Base-by-base conservation (phyloP, 2,888 invertebrate species). In the Synergus laeviventris region DNA sequence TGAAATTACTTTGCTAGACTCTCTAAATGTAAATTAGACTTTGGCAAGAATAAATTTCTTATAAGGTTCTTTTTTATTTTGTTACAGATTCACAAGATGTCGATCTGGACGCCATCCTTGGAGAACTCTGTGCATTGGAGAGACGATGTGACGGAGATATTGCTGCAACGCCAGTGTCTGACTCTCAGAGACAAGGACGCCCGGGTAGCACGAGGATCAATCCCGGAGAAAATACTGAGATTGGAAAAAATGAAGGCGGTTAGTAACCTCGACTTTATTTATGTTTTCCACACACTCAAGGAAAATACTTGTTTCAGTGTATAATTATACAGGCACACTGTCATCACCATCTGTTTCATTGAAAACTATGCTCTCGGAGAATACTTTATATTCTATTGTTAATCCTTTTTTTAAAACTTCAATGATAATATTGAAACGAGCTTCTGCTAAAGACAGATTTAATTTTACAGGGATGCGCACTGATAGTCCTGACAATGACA, bases 401-500 rank as follows among this genome's bases (percentile, higher is more conserved):
- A 49, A n/a, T 49, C 2, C 49, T n/a, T n/a, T 8, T n/a, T 49
- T 5, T 49, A n/a, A n/a, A 49, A 49, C 49, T 4, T 56, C 11
- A 56, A 56, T 21, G 11, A 18, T 18, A 11, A 54, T 56, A 21
- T 56, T 21, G 12, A 21, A 56, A 21, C 12, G 56, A 56, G 4
- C 21, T 8, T 18, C 21, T 56, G 56, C 56, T 56, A 56, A 56
- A 3, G 56, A 56, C 56, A 56, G 9, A 64, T 39, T 24, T n/a
- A 42, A 38, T 79, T 74, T 81, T 81, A 21, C 77, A 91, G 91
- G 89, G 76, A 87, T 91, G 82, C 94, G 97, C 81, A 96, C 97
- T 16, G 98, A 98, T 88, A 97, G 97, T 75, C 98, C 98, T 0
- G 99, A 99, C 91, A 98, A 98, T 91, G 99, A 99, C 92, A 98